Evolutionary conservation across 2,797 vertebrate species (phyloP), one percentile per base, ranked within the genome.

Genomic region (Chrysolophus pictus): DNA sequence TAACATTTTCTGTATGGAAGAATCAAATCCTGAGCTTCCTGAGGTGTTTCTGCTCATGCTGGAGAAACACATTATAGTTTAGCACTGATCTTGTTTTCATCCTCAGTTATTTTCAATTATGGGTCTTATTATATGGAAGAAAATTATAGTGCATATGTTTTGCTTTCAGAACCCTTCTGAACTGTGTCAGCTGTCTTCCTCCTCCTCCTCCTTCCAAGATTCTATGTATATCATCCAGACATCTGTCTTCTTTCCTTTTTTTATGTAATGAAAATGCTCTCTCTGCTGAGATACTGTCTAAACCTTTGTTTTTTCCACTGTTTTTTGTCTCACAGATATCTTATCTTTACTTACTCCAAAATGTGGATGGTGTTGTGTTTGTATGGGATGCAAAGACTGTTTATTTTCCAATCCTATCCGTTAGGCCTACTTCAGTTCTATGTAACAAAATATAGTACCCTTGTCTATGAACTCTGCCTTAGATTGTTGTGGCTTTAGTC

Each of bases 101-200:
- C 47, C 68, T 88, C 68, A 10, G 1, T 65, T 69, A 47, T 87
- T 85, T 95, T 91, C 42, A 89, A 4, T 31, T 1, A 81, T 64
- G 46, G 49, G 19, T 41, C 84, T 84, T 83, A 15, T 59, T 76
- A 28, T 69, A 64, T 55, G 62, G 46, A 94, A 55, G 62, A 46
- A 80, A 85, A 93, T 72, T 71, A 35, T 62, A 79, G 47, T 44
- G 6, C 41, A 19, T 89, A 11, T 83, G 79, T 83, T 89, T 31
- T 87, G 41, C 75, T 82, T 94, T 88, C 87, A 84, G 31, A 87
- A 71, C 75, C 53, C 37, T 67, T 85, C 64, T 80, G 72, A 94
- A 92, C 26, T 67, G 68, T 79, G 94, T 93, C 78, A 92, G 53
- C 75, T 92, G 64, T 80, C 53, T 14, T 88, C 29, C 59, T 86